Conservation (phyloP, 2,888 invertebrate genomes). For the Lottia gigantea region DNA sequence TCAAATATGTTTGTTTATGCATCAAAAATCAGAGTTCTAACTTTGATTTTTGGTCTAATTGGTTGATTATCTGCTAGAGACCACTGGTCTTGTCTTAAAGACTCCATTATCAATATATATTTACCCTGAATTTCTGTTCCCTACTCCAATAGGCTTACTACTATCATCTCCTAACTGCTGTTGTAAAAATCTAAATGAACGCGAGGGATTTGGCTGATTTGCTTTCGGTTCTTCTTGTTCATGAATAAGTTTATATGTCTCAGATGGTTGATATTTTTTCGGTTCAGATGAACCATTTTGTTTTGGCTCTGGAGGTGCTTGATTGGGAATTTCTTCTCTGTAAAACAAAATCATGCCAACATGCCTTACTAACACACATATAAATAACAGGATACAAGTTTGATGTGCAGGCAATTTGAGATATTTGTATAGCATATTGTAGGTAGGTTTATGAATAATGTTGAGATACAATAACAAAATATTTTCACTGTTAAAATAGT, state of each 20-base stretch:
- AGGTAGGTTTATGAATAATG: too few species aligned
- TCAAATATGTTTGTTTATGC: too few species aligned
- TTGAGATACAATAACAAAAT: too few species aligned
- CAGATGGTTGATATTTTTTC: constrained; percentile 51
- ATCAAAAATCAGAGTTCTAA: too few species aligned
- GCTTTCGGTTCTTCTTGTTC: constrained; percentile 44
- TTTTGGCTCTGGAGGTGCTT: constrained; percentile 23
- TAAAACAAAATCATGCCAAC: constrained; percentile 12
- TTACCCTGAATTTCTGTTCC: constrained; percentile 4
- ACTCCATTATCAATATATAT: not conserved
- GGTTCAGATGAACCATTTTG: constrained; percentile 14
- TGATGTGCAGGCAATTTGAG: too few species aligned
- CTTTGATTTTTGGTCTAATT: too few species aligned
- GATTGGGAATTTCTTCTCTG: constrained; percentile 14
- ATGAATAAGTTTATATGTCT: constrained; percentile 57
- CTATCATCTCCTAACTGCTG: constrained; percentile 37
- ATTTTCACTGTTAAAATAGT: too few species aligned
- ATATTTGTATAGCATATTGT: too few species aligned
- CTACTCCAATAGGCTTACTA: not conserved
- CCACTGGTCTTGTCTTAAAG: not conserved
- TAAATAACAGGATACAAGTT: too few species aligned
- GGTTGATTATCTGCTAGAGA: not conserved
- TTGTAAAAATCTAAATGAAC: constrained; percentile 56
- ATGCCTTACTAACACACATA: not conserved
- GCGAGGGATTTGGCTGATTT: constrained; percentile 49